phyloP scores from a whole-genome alignment of 2,797 vertebrate genomes.

The Pogonophryne albipinna region DNA sequence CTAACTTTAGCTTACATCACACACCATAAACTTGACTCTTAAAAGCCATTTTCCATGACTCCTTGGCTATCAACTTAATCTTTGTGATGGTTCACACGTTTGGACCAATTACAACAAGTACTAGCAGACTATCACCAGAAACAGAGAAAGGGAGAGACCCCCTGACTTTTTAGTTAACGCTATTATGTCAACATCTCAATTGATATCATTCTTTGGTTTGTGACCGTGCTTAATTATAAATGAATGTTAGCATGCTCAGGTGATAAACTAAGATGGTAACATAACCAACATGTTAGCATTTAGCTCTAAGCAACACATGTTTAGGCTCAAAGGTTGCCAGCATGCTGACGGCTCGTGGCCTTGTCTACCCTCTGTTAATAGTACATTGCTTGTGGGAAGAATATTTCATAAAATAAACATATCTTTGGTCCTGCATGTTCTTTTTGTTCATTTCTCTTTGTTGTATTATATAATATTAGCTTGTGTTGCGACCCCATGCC shows the following conservation, averaged over 20 bases:
- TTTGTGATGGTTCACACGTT: too few relatives aligned
- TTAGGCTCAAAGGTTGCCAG: not conserved
- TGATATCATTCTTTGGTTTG: not conserved
- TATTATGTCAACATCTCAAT: not conserved
- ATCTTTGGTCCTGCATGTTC: not conserved
- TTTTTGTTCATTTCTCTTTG: conserved; percentile 1
- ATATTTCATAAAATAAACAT: not conserved
- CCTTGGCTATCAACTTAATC: too few relatives aligned
- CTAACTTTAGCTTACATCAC: too few relatives aligned
- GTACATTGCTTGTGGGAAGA: not conserved
- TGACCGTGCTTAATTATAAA: not conserved
- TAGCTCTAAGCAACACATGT: not conserved
- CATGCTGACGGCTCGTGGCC: not conserved
- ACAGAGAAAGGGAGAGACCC: too few relatives aligned
- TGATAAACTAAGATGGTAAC: not conserved
- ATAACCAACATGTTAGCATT: not conserved
- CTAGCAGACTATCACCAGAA: too few relatives aligned
- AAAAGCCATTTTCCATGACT: too few relatives aligned
- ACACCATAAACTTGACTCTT: too few relatives aligned
- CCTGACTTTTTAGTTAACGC: not conserved
- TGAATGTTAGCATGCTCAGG: not conserved
- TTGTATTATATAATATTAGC: not conserved
- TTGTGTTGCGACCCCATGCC: conserved; percentile 2
- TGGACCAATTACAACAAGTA: too few relatives aligned
- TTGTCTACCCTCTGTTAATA: not conserved